Evolutionary conservation across 2,113 vertebrate species (phyloP).

Genomic region (Ascaphus truei): DNA sequence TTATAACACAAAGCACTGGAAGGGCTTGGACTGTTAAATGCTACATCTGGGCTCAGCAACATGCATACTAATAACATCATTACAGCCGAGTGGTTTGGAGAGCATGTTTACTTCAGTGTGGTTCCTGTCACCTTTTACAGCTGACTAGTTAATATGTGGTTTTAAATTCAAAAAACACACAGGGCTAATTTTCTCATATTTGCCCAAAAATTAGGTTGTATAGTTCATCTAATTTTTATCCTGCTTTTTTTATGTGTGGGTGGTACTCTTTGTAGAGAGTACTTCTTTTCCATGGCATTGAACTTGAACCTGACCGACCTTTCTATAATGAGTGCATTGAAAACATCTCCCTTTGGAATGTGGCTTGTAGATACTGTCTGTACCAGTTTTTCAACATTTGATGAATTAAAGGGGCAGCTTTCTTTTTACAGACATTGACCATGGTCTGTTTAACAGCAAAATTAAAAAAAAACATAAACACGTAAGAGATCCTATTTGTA

Average conservation of each 20-base stretch:
- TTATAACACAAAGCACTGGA: slow-evolving; percentile 77
- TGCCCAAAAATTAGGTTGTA: slow-evolving; percentile 87
- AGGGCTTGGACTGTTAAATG: slow-evolving; percentile 87
- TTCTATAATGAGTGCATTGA: slow-evolving; percentile 98
- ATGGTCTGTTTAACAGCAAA: slow-evolving; percentile 52
- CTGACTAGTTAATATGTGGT: slow-evolving; percentile 85
- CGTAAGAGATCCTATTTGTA: too few relatives aligned
- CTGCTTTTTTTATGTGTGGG: slow-evolving; percentile 81
- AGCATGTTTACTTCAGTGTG: slow-evolving; percentile 88
- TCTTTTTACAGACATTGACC: slow-evolving; percentile 66
- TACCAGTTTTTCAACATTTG: slow-evolving; percentile 72
- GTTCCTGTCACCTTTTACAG: slow-evolving; percentile 82
- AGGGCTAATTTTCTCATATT: slow-evolving; percentile 89
- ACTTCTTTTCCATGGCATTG: slow-evolving; percentile 92
- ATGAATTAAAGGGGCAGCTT: slow-evolving; percentile 84
- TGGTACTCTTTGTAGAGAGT: slow-evolving; percentile 79
- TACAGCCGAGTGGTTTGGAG: slow-evolving; percentile 82
- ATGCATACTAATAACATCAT: slow-evolving; percentile 95
- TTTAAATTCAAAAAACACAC: slow-evolving; percentile 89
- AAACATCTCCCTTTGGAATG: slow-evolving; percentile 99
- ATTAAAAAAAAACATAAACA: slow-evolving; percentile 33
- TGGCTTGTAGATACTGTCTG: slow-evolving; percentile 79
- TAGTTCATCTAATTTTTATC: slow-evolving; percentile 82
- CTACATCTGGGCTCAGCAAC: slow-evolving; percentile 90
- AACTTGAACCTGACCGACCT: slow-evolving; percentile 94